phyloP scores from a whole-genome alignment of 2,888 invertebrate genomes.

The Drosophila kambysellisi region DNA sequence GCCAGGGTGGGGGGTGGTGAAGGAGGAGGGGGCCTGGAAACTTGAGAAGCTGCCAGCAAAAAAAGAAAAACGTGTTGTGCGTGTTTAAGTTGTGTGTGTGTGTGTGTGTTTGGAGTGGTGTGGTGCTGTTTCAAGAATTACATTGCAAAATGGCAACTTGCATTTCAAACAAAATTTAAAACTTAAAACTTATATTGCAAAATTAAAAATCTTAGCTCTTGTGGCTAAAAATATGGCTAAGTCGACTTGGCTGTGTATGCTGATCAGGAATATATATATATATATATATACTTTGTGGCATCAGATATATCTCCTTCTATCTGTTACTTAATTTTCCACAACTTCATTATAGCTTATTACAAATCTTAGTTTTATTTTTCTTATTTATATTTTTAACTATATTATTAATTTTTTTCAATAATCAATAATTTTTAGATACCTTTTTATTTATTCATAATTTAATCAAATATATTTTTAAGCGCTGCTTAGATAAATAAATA shows the following conservation, averaged over 20 bases:
- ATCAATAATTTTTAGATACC: background rate
- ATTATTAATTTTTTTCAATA: background rate
- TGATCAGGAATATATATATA: background rate
- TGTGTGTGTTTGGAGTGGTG: background rate
- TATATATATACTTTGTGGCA: background rate
- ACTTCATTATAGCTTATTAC: rapidly evolving
- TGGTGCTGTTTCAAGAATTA: background rate
- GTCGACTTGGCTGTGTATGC: background rate
- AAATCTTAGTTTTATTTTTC: background rate
- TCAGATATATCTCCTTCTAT: rapidly evolving
- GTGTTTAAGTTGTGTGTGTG: slow-evolving; percentile 9
- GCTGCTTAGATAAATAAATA: background rate
- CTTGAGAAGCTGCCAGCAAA: background rate
- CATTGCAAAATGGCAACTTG: background rate
- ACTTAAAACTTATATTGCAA: background rate
- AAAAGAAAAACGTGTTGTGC: background rate
- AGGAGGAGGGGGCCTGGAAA: too few species aligned
- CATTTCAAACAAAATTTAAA: background rate
- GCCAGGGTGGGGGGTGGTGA: background rate
- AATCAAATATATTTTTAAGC: background rate
- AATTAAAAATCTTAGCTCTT: background rate
- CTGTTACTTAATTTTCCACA: background rate
- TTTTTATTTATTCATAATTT: background rate
- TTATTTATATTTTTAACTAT: background rate
- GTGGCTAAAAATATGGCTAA: background rate